Percentiles rank a stretch among this genome's conserved stretches.
Conservation (phyloP, 2,888 invertebrate species). For the Cryptophagus acutangulus region DNA sequence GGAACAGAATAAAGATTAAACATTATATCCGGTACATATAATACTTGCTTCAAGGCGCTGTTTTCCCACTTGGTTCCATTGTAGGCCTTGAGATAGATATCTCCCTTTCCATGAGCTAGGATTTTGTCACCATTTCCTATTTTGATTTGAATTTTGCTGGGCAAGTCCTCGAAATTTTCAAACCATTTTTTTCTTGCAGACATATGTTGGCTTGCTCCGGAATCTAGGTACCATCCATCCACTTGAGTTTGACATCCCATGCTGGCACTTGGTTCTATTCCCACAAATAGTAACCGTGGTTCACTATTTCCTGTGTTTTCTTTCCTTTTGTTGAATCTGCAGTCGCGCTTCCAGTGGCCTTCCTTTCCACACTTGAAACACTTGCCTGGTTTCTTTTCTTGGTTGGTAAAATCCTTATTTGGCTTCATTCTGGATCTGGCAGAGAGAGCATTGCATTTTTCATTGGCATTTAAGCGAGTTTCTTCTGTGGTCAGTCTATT, state of each 20-base stretch:
- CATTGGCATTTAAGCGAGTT: neutral
- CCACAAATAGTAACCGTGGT: too few species aligned
- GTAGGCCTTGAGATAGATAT: slow-evolving; percentile 12
- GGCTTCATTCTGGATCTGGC: too few species aligned
- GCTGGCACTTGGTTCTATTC: slow-evolving; percentile 2
- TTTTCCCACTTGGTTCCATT: slow-evolving; percentile 17
- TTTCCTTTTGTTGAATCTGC: slow-evolving; percentile 9
- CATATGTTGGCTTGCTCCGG: slow-evolving; percentile 20
- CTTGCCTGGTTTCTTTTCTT: neutral
- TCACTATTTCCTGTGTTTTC: slow-evolving; percentile 3
- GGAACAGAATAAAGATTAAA: slow-evolving; percentile 16
- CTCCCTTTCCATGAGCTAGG: slow-evolving; percentile 10
- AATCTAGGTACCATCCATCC: slow-evolving; percentile 17
- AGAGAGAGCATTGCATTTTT: slow-evolving; percentile 9
- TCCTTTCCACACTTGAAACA: slow-evolving; percentile 18
- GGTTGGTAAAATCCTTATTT: too few species aligned
- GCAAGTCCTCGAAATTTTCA: slow-evolving; percentile 13
- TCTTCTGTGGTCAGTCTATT: slow-evolving; percentile 12
- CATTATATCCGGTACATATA: slow-evolving; percentile 9
- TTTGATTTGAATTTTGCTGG: slow-evolving; percentile 8
- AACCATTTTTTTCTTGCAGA: slow-evolving; percentile 16
- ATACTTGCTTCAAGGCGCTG: slow-evolving; percentile 7
- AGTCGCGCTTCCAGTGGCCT: slow-evolving; percentile 16
- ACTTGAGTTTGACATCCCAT: slow-evolving; percentile 1
- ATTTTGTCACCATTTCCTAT: slow-evolving; percentile 12